Conservation (phyloP, 2,888 invertebrate genomes). For the Lathronympha strigana region DNA sequence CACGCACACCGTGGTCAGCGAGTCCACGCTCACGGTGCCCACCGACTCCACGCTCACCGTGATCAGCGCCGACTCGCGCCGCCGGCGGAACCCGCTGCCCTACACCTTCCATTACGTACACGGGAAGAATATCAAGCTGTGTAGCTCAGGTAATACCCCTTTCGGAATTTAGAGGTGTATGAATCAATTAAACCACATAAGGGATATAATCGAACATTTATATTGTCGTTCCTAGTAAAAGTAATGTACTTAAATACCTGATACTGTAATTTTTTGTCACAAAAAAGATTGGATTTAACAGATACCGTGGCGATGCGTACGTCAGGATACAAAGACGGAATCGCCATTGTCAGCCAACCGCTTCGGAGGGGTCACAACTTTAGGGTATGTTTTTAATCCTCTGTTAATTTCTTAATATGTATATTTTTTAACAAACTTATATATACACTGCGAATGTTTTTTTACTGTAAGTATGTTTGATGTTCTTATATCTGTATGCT, state of each 20-base stretch:
- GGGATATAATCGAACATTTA: too few relatives aligned
- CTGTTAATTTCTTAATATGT: neutral
- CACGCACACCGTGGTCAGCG: slow-evolving; percentile 44
- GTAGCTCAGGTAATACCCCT: slow-evolving; percentile 69
- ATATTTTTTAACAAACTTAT: too few relatives aligned
- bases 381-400: slow-evolving; percentile 78
- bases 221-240: too few relatives aligned
- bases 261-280: too few relatives aligned
- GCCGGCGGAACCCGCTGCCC: slow-evolving; percentile 70
- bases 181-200: too few relatives aligned
- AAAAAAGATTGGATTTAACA: slow-evolving; percentile 44
- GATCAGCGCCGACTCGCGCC: slow-evolving; percentile 45
- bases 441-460: too few relatives aligned
- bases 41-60: slow-evolving; percentile 42
- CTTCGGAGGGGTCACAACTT: slow-evolving; percentile 87
- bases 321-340: slow-evolving; percentile 93
- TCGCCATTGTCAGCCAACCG: slow-evolving; percentile 88
- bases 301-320: slow-evolving; percentile 87
- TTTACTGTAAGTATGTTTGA: too few relatives aligned
- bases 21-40: slow-evolving; percentile 32
- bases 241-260: too few relatives aligned
- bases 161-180: too few relatives aligned
- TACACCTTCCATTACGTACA: slow-evolving; percentile 92
- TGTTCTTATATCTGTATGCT: too few relatives aligned
- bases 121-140: slow-evolving; percentile 91